Evolutionary conservation across 2,888 invertebrate species (phyloP).

Genomic region (Deilephila elpenor): DNA sequence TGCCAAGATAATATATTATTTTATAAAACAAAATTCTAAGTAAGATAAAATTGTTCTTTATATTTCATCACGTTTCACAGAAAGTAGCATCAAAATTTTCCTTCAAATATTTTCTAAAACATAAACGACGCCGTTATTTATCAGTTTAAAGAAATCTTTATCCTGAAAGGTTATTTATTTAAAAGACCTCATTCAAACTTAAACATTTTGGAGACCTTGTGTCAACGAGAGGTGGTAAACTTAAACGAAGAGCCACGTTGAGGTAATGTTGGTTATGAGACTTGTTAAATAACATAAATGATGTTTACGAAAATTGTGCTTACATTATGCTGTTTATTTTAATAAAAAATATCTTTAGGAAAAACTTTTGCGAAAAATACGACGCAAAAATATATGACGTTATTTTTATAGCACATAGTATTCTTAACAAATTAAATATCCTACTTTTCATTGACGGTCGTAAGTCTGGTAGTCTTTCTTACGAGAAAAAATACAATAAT

Average conservation of each 20-base stretch:
- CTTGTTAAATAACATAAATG: conserved; percentile 9
- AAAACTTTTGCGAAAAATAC: no score
- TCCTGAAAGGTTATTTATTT: neutral
- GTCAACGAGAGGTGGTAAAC: conserved; percentile 14
- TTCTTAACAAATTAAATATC: no score
- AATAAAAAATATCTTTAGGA: neutral
- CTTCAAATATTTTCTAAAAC: no score
- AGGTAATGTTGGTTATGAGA: conserved; percentile 22
- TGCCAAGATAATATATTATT: no score
- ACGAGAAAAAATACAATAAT: neutral
- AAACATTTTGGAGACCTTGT: conserved; percentile 18
- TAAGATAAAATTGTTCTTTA: no score
- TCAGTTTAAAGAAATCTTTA: conserved; percentile 23
- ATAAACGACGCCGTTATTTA: neutral
- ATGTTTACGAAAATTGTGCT: conserved; percentile 31
- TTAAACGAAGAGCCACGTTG: conserved; percentile 9
- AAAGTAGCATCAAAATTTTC: no score
- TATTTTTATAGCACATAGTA: no score
- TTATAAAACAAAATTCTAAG: no score
- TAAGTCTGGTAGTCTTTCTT: neutral
- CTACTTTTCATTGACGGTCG: conserved; percentile 10
- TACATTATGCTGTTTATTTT: conserved; percentile 1
- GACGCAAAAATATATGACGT: no score
- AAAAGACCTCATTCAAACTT: conserved; percentile 19
- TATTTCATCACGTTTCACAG: no score